Evolutionary conservation across 2,888 invertebrate genomes (phyloP), one percentile per base, ranked within the genome.

Genomic region (Drosophila prostipennis): DNA sequence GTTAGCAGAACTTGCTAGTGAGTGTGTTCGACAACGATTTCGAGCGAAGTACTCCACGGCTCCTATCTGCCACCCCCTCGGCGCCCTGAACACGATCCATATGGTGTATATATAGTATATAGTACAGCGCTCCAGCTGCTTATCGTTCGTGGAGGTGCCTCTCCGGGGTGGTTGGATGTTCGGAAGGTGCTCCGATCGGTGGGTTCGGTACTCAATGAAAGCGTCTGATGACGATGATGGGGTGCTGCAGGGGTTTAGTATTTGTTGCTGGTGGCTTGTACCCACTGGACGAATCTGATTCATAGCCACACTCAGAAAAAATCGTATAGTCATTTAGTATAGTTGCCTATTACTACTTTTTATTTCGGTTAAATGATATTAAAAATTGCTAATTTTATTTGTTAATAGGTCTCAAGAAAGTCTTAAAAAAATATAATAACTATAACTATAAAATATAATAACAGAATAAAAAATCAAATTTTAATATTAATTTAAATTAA

Each of bases 121-220:
- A 26, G 54, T 26, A 26, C 5, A 7, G 39, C 26, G 53, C 61
- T 54, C 52, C 76, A 74, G 77, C 68, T 82, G 82, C 82, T 82
- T 82, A 82, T 82, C 88, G 70, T 48, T 59, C 0, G 10, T 53
- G 73, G 69, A 75, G 65, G 70, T 29, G 39, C 55, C 7, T 39
- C 64, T 69, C 60, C 29, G 71, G 51, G 73, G 29, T 73, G 78
- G 54, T 48, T 58, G 43, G 16, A 40, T 40, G 40, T 40, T 40
- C 1, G 40, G 40, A 14, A 16, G 43, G 43, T 45, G 43, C 23
- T 26, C 23, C 13, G n/a, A 7, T 26, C 26, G 46, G 32, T 45
- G 32, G 37, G 32, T 39, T 29, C 79, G 72, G 80, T 82, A 80
- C 76, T 83, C 74, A 82, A 88, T 85, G 82, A 78, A 80, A 49